Evolutionary conservation across 2,888 invertebrate species (phyloP).

Genomic region (Ophraella communa): DNA sequence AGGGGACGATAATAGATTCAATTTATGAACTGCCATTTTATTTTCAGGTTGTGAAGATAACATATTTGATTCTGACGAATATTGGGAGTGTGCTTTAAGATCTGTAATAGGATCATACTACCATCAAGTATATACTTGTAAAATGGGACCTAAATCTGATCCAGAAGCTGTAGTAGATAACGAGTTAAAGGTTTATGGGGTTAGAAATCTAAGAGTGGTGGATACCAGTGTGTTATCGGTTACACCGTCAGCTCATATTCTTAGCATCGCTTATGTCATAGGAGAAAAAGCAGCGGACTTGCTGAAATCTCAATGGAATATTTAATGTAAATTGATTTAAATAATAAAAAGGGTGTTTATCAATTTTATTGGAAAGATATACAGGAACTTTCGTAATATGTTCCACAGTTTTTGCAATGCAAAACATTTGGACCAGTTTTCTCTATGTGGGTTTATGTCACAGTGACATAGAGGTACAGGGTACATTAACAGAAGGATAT

Average conservation of each 20-base stretch:
- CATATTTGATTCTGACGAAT: constrained; percentile 65
- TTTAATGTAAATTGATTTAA: no score
- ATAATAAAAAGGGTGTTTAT: no score
- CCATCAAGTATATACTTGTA: constrained; percentile 32
- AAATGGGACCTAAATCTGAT: constrained; percentile 69
- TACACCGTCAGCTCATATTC: constrained; percentile 69
- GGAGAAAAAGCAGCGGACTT: no score
- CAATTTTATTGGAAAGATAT: no score
- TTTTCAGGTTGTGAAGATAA: constrained; percentile 59
- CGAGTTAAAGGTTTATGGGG: constrained; percentile 66
- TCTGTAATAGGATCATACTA: constrained; percentile 28
- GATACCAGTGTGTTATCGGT: constrained; percentile 71
- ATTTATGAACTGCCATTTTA: constrained; percentile 23
- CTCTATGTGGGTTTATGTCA: no score
- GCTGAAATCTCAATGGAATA: no score
- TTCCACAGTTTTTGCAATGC: no score
- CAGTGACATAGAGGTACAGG: no score
- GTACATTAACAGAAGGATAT: no score
- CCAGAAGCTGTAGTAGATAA: constrained; percentile 69
- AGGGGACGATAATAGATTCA: constrained; percentile 31
- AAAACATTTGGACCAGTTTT: no score
- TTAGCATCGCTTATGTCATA: no score
- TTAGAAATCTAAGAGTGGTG: constrained; percentile 65
- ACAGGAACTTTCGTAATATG: no score
- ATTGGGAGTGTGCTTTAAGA: constrained; percentile 69